These are phyloP conservation scores for Echinometra lucunter DNA, from an alignment of 53 echinoderm and acorn worm species.

Conservation along the genomic window DNA sequence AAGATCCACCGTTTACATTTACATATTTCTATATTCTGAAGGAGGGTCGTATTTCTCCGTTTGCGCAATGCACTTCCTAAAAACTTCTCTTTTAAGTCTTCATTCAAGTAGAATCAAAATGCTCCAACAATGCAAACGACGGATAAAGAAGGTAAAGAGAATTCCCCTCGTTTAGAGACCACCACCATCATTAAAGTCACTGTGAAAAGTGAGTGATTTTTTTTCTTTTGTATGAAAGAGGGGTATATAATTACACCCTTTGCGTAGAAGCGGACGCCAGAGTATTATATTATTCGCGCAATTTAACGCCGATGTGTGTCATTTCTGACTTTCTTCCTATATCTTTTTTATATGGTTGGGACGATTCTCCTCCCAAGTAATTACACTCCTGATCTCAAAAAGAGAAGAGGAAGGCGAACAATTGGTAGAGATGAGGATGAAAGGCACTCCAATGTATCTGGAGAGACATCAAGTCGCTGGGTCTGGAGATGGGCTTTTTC, in stretches of 20 bases:
- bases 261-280: not conserved
- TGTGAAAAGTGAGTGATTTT: slow-evolving; percentile 16
- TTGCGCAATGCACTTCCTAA: slow-evolving; percentile 3
- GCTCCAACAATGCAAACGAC: slow-evolving; percentile 19
- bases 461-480: slow-evolving; percentile 1
- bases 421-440: not conserved
- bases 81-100: not conserved
- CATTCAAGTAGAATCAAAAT: not conserved
- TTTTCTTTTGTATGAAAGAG: not conserved
- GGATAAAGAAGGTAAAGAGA: not conserved
- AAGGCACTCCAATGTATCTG: not conserved
- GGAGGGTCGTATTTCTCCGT: not conserved
- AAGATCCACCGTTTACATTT: not conserved
- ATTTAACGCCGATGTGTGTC: slow-evolving; percentile 55
- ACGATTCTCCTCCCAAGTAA: slow-evolving; percentile 40
- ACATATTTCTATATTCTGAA: not conserved
- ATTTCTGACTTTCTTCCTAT: slow-evolving; percentile 7
- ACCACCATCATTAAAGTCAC: slow-evolving; percentile 25
- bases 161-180: slow-evolving; percentile 14
- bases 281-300: slow-evolving; percentile 42
- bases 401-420: not conserved
- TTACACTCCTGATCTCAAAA: slow-evolving; percentile 53
- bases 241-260: slow-evolving; percentile 38
- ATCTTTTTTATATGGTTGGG: not conserved
- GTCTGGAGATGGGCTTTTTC: not conserved